Evolutionary conservation across 30 jellyfish, hydroid and myxozoan species (phyloP), one percentile per base, ranked within the genome.

Genomic region (Cassiopea xamachana): DNA sequence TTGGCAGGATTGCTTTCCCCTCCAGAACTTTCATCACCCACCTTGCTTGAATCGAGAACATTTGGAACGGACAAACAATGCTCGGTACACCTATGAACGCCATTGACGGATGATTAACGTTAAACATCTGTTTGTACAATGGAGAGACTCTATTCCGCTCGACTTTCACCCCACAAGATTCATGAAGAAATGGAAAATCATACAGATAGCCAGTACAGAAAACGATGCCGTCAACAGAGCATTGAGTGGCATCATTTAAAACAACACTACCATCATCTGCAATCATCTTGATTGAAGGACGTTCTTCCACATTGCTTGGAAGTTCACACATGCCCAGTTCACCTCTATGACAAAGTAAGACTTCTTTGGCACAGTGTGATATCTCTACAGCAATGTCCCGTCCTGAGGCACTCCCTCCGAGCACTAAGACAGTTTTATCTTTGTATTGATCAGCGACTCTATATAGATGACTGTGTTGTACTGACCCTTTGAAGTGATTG

Each of bases 381-480:
- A 94, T 76, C 27, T 94, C 97, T 46, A 89, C 72, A 39, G 96
- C 88, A 60, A 94, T 94, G 79, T 94, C 98, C 67, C 89, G 85
- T 6, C 96, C 98, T 17, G 98, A 94, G 2, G 98, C 82, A 39
- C 96, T 87, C 70, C 91, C 96, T 46, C 98, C 98, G 9, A 89
- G 89, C 47, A 94, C 94, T 49, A 90, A 19, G 8, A 90, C 94
- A 8, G 75, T 83, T 85, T 79, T 86, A 43, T 69, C 89, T 50
- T 45, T 47, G 77, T 60, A 90, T 27, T 73, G 78, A 14, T 80
- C 94, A 14, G 97, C 96, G 27, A 69, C 78, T 77, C 97, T 58
- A 84, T 94, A 94, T 81, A 82, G 77, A 46, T 86, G 96, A 76
- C 98, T 94, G 89, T 94, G 98, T 10, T 89, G 77, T 45, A 72